Percentiles rank a stretch among this genome's conserved stretches.
These are phyloP conservation scores for Lottia gigantea DNA, from an alignment of 2,888 invertebrate genomes.

Conservation along the genomic window DNA sequence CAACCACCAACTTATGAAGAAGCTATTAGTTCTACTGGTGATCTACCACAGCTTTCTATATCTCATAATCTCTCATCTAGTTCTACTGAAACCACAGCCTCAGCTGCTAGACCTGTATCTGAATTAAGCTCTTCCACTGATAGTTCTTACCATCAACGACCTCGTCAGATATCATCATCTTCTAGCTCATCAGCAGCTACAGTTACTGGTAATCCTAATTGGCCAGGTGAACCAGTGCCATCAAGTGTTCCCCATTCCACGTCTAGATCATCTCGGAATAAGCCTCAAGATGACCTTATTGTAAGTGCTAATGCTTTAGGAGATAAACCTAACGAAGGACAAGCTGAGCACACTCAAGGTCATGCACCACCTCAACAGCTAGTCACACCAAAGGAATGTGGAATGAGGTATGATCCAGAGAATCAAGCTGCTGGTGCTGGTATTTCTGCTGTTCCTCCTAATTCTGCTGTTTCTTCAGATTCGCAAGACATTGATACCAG, in stretches of 20 bases:
- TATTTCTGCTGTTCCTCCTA: too few relatives aligned
- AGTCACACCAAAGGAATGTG: background rate
- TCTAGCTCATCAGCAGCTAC: background rate
- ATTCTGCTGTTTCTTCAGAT: background rate
- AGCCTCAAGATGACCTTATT: constrained; percentile 16
- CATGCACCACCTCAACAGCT: background rate
- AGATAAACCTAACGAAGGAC: background rate
- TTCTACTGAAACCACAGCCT: constrained; percentile 4
- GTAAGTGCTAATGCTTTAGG: background rate
- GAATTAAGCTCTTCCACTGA: constrained; percentile 11
- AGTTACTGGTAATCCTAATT: too few relatives aligned
- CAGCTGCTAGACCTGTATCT: background rate
- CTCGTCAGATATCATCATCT: constrained; percentile 1
- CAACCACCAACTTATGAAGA: constrained; percentile 38
- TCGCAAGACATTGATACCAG: background rate
- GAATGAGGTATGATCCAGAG: background rate
- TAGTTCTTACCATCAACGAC: constrained; percentile 3
- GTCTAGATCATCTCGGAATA: background rate
- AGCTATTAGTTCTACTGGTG: constrained; percentile 22
- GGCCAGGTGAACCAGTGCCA: too few relatives aligned
- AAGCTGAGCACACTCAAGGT: background rate
- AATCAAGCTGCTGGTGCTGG: background rate
- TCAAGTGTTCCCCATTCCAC: too few relatives aligned
- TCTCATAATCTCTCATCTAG: constrained; percentile 14
- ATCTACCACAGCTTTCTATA: constrained; percentile 14